Evolutionary conservation across 1,140 invertebrate species (phyloP).

Genomic region (Dendrolimus punctatus): DNA sequence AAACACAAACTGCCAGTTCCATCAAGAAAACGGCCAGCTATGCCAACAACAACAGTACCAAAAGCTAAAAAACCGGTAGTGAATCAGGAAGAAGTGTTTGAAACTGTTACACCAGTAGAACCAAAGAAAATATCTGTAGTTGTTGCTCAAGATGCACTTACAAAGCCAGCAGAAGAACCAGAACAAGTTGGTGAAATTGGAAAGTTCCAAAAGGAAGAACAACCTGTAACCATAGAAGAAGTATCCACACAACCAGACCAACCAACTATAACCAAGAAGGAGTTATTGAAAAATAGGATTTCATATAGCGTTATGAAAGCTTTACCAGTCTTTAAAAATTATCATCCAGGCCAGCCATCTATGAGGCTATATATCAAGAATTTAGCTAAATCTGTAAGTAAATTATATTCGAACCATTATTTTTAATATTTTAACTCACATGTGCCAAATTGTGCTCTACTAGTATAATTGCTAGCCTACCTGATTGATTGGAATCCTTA

Average conservation of each 20-base stretch:
- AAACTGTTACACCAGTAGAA: constrained; percentile 69
- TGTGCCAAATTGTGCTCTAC: no score
- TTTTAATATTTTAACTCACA: no score
- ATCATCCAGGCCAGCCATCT: constrained; percentile 85
- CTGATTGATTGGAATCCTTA: no score
- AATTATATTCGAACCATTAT: no score
- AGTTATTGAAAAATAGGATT: constrained; percentile 80
- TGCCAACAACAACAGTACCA: constrained; percentile 27
- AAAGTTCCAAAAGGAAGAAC: constrained; percentile 49
- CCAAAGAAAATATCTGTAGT: constrained; percentile 79
- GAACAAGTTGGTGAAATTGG: constrained; percentile 52
- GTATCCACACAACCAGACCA: constrained; percentile 32
- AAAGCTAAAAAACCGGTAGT: constrained; percentile 58
- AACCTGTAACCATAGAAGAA: constrained; percentile 30
- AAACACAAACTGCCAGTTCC: constrained; percentile 72
- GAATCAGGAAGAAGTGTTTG: constrained; percentile 78
- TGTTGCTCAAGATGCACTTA: constrained; percentile 60
- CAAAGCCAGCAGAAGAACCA: constrained; percentile 38
- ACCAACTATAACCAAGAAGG: constrained; percentile 76
- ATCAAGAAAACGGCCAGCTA: constrained; percentile 75
- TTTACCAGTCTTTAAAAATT: constrained; percentile 90
- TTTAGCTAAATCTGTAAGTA: constrained; percentile 82
- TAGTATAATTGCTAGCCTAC: no score
- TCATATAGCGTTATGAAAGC: constrained; percentile 83
- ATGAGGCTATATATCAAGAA: constrained; percentile 95